Conservation (phyloP, 2,888 invertebrate species). For the Noctua fimbriata region DNA sequence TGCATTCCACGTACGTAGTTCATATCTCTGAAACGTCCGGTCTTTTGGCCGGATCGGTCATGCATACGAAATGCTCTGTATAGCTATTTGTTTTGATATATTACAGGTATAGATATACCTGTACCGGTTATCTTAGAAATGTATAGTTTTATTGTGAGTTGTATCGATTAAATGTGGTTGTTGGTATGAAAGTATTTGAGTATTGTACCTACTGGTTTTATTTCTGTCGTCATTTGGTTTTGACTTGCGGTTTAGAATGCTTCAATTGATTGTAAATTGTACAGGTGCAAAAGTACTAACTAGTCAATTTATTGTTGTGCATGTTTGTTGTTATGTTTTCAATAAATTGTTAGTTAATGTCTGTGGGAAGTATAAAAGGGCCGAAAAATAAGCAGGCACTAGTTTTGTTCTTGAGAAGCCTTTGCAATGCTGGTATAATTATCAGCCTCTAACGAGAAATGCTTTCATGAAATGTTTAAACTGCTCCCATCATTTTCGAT, state of each 20-base stretch:
- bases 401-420: not conserved
- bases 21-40: constrained; percentile 78
- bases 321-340: not conserved
- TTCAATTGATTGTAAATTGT: not conserved
- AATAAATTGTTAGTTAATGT: not conserved
- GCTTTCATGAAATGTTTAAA: not conserved
- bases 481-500: not conserved
- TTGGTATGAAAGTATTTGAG: constrained; percentile 6
- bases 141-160: constrained; percentile 34
- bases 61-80: constrained; percentile 76
- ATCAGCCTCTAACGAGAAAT: not conserved
- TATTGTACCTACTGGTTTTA: not conserved
- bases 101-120: constrained; percentile 63
- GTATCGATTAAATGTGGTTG: constrained; percentile 31
- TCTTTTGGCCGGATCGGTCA: constrained; percentile 75
- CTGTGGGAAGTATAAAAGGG: not conserved
- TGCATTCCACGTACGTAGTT: constrained; percentile 78
- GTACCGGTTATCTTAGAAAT: constrained; percentile 36
- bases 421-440: not conserved
- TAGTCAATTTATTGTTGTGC: not conserved
- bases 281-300: no score
- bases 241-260: not conserved
- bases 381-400: not conserved
- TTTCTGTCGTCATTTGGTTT: not conserved
- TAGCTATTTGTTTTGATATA: constrained; percentile 66